Evolutionary conservation across 1,140 invertebrate genomes (phyloP).

Genomic region (Calosoma granatense): DNA sequence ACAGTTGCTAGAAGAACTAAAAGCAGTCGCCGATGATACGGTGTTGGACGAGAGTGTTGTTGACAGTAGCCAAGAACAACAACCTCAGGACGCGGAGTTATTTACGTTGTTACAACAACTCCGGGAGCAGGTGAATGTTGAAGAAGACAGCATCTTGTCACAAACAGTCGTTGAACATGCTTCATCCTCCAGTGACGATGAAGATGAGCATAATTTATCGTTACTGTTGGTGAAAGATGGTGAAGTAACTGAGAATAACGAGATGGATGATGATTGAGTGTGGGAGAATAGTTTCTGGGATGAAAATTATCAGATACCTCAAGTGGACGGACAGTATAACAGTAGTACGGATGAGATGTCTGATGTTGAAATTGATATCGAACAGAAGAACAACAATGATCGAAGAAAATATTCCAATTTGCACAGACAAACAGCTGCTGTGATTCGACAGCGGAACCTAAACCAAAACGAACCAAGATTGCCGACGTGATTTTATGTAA

Average conservation of each 20-base stretch:
- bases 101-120: constrained; percentile 37
- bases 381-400: too few relatives aligned
- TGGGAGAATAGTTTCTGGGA: constrained; percentile 42
- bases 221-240: background rate
- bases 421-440: too few relatives aligned
- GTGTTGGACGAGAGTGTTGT: constrained; percentile 14
- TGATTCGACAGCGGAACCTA: too few relatives aligned
- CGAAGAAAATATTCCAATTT: too few relatives aligned
- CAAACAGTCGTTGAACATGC: constrained; percentile 32
- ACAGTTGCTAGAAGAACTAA: too few relatives aligned
- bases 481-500: too few relatives aligned
- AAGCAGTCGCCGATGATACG: too few relatives aligned
- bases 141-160: constrained; percentile 57
- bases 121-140: constrained; percentile 35
- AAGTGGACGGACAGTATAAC: constrained; percentile 41
- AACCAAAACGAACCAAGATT: too few relatives aligned
- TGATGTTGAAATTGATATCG: too few relatives aligned
- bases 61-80: constrained; percentile 17
- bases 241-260: background rate
- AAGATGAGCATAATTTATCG: constrained; percentile 24
- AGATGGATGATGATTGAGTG: constrained; percentile 15
- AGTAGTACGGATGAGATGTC: background rate
- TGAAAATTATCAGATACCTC: constrained; percentile 39
- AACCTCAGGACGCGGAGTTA: constrained; percentile 36
- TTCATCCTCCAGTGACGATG: constrained; percentile 30